Evolutionary conservation across 2,797 vertebrate genomes (phyloP).

Genomic region (Falco biarmicus): DNA sequence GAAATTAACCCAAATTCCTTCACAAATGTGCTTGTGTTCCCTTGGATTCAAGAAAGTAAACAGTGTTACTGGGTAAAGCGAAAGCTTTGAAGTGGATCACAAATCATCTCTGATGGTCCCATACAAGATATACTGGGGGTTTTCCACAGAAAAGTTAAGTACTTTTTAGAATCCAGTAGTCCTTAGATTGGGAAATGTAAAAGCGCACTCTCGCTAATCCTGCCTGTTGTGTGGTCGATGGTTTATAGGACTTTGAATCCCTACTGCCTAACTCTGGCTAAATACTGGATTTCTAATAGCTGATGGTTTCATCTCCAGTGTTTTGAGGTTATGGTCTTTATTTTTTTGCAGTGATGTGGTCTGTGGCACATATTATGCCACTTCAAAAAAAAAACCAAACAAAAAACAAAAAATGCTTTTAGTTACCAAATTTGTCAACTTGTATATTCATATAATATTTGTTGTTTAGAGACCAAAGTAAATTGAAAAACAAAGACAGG

Average conservation of each 20-base stretch:
- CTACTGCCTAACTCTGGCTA: not conserved
- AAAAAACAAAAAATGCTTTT: not conserved
- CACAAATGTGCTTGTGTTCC: not conserved
- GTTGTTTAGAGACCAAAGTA: not conserved
- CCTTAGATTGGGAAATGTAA: not conserved
- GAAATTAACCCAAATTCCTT: not conserved
- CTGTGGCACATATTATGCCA: not conserved
- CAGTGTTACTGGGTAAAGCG: not conserved
- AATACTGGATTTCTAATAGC: not conserved
- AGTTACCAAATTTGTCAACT: not conserved
- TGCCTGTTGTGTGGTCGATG: not conserved
- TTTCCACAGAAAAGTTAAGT: not conserved
- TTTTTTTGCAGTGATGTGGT: not conserved
- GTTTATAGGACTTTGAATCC: not conserved
- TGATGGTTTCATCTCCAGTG: not conserved
- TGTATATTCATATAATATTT: not conserved
- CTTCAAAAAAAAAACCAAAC: not conserved
- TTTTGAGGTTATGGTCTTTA: not conserved
- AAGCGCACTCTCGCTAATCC: not conserved
- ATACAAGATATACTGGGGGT: not conserved
- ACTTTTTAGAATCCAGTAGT: not conserved
- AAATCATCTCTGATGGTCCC: not conserved
- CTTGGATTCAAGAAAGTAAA: not conserved
- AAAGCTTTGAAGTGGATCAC: not conserved
- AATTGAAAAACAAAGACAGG: not conserved